Percentiles rank a stretch among this genome's conserved stretches.
phyloP scores from a whole-genome alignment of 1,140 invertebrate species.

The Drosophila repleta region DNA sequence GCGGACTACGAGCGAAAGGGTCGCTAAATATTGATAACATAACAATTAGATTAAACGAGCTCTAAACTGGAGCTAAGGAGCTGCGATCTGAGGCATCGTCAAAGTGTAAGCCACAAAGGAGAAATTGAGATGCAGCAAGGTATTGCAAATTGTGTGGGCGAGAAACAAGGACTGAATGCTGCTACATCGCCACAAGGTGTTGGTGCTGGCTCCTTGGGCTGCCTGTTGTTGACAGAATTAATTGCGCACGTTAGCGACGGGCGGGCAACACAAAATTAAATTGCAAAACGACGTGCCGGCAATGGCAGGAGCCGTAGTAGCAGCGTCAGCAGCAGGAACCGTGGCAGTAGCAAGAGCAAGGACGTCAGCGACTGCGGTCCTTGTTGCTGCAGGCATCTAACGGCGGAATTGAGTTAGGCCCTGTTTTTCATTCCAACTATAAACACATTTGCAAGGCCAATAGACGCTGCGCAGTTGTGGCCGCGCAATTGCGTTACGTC shows the following conservation, averaged over 20 bases:
- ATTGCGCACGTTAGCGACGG: conserved; percentile 66
- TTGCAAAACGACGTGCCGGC: conserved; percentile 47
- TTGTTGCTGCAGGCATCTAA: conserved; percentile 24
- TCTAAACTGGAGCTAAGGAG: conserved; percentile 32
- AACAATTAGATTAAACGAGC: conserved; percentile 36
- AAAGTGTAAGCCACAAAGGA: conserved; percentile 23
- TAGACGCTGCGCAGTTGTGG: conserved; percentile 24
- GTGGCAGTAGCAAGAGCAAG: neutral
- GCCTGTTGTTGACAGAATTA: conserved; percentile 72
- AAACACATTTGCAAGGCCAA: conserved; percentile 52
- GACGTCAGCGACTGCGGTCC: conserved; percentile 1
- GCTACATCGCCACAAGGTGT: conserved; percentile 39
- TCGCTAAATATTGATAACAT: conserved; percentile 33
- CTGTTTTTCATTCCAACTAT: conserved; percentile 55
- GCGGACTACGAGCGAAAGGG: conserved; percentile 22
- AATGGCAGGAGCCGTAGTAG: conserved; percentile 1
- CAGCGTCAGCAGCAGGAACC: neutral
- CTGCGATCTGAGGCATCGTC: conserved; percentile 3
- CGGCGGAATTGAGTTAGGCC: conserved; percentile 63
- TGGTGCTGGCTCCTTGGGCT: conserved; percentile 7
- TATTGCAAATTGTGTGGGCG: conserved; percentile 50
- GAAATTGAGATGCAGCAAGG: conserved; percentile 10
- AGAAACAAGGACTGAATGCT: neutral
- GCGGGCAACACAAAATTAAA: conserved; percentile 57
- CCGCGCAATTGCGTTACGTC: conserved; percentile 59